These are phyloP conservation scores for Cenopis cana DNA, from an alignment of 2,888 invertebrate genomes.

Conservation along the genomic window DNA sequence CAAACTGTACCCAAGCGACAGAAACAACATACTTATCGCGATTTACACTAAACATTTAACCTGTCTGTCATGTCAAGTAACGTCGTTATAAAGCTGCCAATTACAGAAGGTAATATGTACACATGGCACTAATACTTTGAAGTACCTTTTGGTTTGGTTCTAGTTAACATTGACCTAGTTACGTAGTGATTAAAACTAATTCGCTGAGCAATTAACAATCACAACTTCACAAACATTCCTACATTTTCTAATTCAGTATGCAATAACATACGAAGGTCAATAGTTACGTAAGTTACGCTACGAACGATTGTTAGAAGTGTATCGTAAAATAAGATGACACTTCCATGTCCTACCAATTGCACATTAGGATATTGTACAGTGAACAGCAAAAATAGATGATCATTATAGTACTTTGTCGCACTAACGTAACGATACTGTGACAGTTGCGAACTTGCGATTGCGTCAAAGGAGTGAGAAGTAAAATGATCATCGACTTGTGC, in stretches of 20 bases:
- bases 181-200: conserved; percentile 37
- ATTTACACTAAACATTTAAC: conserved; percentile 1
- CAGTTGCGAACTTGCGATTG: too few relatives aligned
- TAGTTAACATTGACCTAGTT: conserved; percentile 35
- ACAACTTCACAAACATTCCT: conserved; percentile 30
- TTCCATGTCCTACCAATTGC: background rate
- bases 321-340: background rate
- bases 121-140: background rate
- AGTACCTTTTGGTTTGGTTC: background rate
- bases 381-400: too few relatives aligned
- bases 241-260: conserved; percentile 31
- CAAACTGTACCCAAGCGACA: conserved; percentile 2
- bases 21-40: background rate
- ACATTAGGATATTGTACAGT: too few relatives aligned
- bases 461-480: too few relatives aligned
- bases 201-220: conserved; percentile 39
- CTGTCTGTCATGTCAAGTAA: conserved; percentile 12
- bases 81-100: background rate
- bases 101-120: conserved; percentile 1
- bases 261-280: conserved; percentile 28
- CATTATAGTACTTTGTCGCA: too few relatives aligned
- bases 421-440: too few relatives aligned
- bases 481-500: too few relatives aligned
- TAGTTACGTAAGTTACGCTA: background rate
- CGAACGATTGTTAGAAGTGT: background rate